phyloP scores from a whole-genome alignment of 2,797 vertebrate species.

The Parambassis ranga region DNA sequence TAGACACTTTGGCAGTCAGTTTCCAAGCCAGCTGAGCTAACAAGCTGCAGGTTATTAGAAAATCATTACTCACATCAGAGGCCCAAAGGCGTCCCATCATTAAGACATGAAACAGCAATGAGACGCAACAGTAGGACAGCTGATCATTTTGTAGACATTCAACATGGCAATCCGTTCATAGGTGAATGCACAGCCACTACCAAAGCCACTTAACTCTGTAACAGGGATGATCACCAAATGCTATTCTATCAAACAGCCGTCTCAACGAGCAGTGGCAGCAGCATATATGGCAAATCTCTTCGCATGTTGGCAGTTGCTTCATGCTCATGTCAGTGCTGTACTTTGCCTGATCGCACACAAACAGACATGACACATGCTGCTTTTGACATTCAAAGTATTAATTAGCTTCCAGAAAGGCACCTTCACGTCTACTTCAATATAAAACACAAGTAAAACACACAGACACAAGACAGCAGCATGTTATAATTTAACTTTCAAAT shows the following conservation, averaged over 20 bases:
- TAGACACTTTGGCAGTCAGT: conserved; percentile 36
- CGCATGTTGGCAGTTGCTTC: neutral
- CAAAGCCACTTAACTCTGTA: neutral
- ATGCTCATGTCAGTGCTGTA: neutral
- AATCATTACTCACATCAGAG: conserved; percentile 51
- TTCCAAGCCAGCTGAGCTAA: conserved; percentile 61
- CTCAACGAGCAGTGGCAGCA: neutral
- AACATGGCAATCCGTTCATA: neutral
- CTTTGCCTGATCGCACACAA: neutral
- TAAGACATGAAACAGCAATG: conserved; percentile 29
- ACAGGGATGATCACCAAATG: neutral
- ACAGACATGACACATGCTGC: neutral
- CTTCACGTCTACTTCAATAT: neutral
- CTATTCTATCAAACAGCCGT: neutral
- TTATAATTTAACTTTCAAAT: too few relatives aligned
- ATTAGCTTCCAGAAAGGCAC: conserved; percentile 5
- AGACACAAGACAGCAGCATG: neutral
- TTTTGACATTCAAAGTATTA: conserved; percentile 9
- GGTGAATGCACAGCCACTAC: conserved; percentile 1
- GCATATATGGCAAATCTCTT: neutral
- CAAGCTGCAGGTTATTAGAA: conserved; percentile 66
- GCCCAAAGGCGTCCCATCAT: conserved; percentile 32
- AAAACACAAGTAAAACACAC: neutral
- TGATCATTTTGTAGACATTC: conserved; percentile 13
- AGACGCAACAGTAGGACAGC: conserved; percentile 33